A percentile compares a stretch with the other conserved stretches of the same genome.
Conservation (phyloP, 2,797 vertebrate species). For the Euthynnus affinis region DNA sequence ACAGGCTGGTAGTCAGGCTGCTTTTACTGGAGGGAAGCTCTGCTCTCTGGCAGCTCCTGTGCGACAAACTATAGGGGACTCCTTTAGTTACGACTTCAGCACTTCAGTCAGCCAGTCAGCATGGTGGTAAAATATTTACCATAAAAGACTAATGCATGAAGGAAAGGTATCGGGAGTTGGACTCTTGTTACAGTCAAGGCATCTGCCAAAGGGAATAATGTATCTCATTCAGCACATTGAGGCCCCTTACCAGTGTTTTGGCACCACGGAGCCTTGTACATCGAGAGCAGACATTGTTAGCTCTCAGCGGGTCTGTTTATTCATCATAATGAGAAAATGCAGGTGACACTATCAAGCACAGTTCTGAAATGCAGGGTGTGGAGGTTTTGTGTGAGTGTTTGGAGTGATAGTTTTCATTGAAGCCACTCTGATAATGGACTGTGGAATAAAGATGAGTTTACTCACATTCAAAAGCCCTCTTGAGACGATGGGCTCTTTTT, state of each 20-base stretch:
- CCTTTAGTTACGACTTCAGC: slow-evolving; percentile 41
- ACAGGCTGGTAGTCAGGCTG: slow-evolving; percentile 49
- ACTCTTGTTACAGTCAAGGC: slow-evolving; percentile 41
- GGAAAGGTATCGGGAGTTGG: slow-evolving; percentile 36
- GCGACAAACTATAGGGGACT: slow-evolving; percentile 32
- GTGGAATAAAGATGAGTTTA: slow-evolving; percentile 62
- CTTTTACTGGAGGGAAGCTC: slow-evolving; percentile 40
- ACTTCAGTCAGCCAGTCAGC: slow-evolving; percentile 31
- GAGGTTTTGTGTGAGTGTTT: slow-evolving; percentile 21
- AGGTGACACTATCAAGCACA: slow-evolving; percentile 36
- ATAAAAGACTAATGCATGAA: slow-evolving; percentile 43
- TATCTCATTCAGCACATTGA: slow-evolving; percentile 59
- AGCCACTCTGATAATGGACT: slow-evolving; percentile 53
- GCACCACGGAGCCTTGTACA: slow-evolving; percentile 45
- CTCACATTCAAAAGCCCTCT: slow-evolving; percentile 50
- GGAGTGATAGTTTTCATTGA: slow-evolving; percentile 36
- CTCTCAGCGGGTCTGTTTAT: slow-evolving; percentile 61
- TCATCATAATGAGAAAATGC: slow-evolving; percentile 64
- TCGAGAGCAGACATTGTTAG: slow-evolving; percentile 48
- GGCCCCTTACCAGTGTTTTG: slow-evolving; percentile 51
- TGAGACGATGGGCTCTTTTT: slow-evolving; percentile 1
- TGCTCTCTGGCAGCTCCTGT: slow-evolving; percentile 46
- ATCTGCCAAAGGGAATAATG: slow-evolving; percentile 52
- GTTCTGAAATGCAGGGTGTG: slow-evolving; percentile 23
- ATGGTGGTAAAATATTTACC: slow-evolving; percentile 62